Evolutionary conservation across 2,113 vertebrate species (phyloP).

Genomic region (Ameiurus melas): DNA sequence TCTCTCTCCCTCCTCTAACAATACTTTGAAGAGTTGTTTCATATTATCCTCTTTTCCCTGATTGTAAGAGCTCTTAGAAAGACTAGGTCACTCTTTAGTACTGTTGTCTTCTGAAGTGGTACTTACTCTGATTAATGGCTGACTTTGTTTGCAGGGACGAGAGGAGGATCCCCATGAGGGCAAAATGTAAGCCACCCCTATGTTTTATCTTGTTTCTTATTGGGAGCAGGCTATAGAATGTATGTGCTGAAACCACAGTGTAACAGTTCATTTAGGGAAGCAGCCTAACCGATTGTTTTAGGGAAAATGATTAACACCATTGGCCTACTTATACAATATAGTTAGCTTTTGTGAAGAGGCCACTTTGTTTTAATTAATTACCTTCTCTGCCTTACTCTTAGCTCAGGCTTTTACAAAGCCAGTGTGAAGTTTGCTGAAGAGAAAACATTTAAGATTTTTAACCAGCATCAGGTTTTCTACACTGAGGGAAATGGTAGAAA

Average conservation of each 20-base stretch:
- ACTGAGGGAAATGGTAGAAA: not conserved
- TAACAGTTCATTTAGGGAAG: constrained; percentile 29
- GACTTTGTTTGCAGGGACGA: constrained; percentile 77
- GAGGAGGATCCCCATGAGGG: constrained; percentile 99
- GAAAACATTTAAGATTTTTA: constrained; percentile 24
- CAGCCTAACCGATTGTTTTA: constrained; percentile 14
- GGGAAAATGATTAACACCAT: constrained; percentile 31
- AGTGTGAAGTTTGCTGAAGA: not conserved
- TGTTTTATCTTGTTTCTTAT: constrained; percentile 29
- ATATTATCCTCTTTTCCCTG: constrained; percentile 2
- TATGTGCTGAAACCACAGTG: constrained; percentile 18
- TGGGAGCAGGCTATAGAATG: constrained; percentile 11
- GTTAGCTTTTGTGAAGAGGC: constrained; percentile 15
- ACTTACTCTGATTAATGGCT: constrained; percentile 31
- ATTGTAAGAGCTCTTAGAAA: constrained; percentile 19
- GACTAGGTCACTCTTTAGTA: constrained; percentile 4
- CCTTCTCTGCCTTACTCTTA: constrained; percentile 1
- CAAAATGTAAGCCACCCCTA: constrained; percentile 88
- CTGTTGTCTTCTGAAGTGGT: constrained; percentile 1
- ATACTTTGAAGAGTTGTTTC: not conserved
- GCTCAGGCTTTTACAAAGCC: constrained; percentile 16
- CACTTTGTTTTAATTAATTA: constrained; percentile 41
- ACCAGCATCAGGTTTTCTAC: not conserved
- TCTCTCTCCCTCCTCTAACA: not conserved
- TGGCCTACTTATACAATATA: constrained; percentile 18